These are phyloP conservation scores for Eurystomus gularis DNA, from an alignment of 2,113 vertebrate species.

Conservation along the genomic window DNA sequence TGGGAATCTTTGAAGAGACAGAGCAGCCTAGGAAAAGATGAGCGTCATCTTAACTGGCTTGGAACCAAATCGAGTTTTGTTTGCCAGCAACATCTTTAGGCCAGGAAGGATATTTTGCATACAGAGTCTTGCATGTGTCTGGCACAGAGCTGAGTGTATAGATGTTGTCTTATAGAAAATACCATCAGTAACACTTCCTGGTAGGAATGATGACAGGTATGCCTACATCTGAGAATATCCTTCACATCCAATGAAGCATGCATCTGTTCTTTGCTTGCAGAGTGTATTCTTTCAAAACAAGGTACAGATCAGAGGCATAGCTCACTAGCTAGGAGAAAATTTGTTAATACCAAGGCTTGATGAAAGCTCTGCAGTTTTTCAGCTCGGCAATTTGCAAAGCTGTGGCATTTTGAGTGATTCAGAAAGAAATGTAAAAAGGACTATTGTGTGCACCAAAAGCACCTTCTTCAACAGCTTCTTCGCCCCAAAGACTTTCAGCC, in stretches of 20 bases:
- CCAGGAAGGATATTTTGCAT: not conserved
- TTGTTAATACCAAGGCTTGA: constrained; percentile 1
- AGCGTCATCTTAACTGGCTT: not conserved
- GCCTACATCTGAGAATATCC: not conserved
- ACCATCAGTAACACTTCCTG: not conserved
- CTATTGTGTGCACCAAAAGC: not conserved
- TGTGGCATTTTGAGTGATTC: not conserved
- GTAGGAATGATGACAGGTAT: not conserved
- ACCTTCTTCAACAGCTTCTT: not conserved
- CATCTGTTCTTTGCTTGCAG: not conserved
- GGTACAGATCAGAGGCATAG: not conserved
- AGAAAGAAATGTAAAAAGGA: not conserved
- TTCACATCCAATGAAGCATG: not conserved
- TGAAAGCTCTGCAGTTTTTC: not conserved
- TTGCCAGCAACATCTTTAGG: not conserved
- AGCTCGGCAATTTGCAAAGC: not conserved
- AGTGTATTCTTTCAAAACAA: not conserved
- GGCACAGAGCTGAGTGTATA: not conserved
- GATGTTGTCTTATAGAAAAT: not conserved
- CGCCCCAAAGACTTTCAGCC: not conserved
- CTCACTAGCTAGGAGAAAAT: not conserved
- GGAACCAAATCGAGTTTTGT: not conserved
- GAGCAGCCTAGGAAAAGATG: not conserved
- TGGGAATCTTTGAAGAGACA: not conserved
- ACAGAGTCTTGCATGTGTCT: not conserved